These are phyloP conservation scores for Scaptodrosophila latifasciaeformis DNA, from an alignment of 2,888 invertebrate genomes.

Conservation along the genomic window DNA sequence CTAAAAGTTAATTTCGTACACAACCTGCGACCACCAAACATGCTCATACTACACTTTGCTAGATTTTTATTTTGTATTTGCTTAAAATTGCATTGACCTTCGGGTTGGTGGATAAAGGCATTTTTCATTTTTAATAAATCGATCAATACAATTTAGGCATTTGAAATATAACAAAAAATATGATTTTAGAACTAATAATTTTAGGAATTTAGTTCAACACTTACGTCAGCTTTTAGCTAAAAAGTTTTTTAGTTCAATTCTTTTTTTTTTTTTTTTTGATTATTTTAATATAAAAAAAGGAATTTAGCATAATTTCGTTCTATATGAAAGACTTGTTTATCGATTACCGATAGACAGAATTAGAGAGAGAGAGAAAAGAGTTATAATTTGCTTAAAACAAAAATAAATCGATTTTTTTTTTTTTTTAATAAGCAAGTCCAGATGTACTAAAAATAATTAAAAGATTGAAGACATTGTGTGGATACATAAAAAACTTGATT, in stretches of 20 bases:
- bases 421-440: slow-evolving; percentile 1
- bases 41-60: slow-evolving; percentile 60
- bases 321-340: slow-evolving; percentile 51
- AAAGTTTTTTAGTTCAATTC: slow-evolving; percentile 29
- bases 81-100: slow-evolving; percentile 58
- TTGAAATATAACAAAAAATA: slow-evolving; percentile 10
- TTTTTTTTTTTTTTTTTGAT: slow-evolving; percentile 19
- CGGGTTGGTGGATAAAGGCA: not conserved
- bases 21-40: slow-evolving; percentile 53
- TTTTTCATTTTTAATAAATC: slow-evolving; percentile 9
- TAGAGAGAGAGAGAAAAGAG: slow-evolving; percentile 32
- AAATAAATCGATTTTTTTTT: slow-evolving; percentile 18
- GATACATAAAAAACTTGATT: slow-evolving; percentile 8
- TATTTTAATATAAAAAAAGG: slow-evolving; percentile 17
- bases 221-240: slow-evolving; percentile 64
- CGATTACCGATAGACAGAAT: slow-evolving; percentile 25
- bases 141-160: slow-evolving; percentile 49
- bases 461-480: not conserved
- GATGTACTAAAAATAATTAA: too few species aligned
- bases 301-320: slow-evolving; percentile 70
- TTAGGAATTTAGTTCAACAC: slow-evolving; percentile 65
- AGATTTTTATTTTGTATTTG: slow-evolving; percentile 29
- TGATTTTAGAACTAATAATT: slow-evolving; percentile 50
- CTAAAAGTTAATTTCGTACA: slow-evolving; percentile 27
- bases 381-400: slow-evolving; percentile 49